A percentile compares a stretch with the other conserved stretches of the same genome.
Conservation (phyloP, 2,797 vertebrate genomes). For the Coracias cyanogaster region DNA sequence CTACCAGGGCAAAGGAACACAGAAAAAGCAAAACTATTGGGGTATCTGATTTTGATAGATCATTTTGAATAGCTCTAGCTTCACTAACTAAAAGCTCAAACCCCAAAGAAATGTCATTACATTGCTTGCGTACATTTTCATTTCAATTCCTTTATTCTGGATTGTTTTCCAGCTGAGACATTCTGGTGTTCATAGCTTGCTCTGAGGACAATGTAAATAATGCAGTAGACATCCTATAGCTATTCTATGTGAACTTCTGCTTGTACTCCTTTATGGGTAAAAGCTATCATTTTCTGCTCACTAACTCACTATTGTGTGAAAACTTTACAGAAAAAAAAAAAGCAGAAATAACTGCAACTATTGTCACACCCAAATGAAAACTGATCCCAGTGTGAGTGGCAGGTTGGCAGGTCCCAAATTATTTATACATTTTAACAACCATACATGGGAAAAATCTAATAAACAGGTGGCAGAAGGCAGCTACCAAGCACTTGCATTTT, state of each 20-base stretch:
- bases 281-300: neutral
- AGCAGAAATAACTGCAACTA: neutral
- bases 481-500: neutral
- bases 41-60: neutral
- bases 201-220: neutral
- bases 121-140: neutral
- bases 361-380: conserved; percentile 12
- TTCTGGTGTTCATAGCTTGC: neutral
- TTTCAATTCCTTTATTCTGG: neutral
- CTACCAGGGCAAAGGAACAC: neutral
- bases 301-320: neutral
- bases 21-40: neutral
- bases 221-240: neutral
- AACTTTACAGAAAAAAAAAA: neutral
- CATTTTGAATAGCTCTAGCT: neutral
- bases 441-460: conserved; percentile 2
- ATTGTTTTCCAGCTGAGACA: neutral
- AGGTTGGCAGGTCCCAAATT: conserved; percentile 2
- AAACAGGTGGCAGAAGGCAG: neutral
- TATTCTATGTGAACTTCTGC: neutral
- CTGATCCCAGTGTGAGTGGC: neutral
- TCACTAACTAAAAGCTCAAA: neutral
- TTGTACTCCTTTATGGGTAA: neutral
- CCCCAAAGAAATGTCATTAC: neutral
- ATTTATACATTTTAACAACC: conserved; percentile 26